These are phyloP conservation scores for Oplegnathus fasciatus DNA, from an alignment of 2,113 vertebrate genomes.

Conservation along the genomic window DNA sequence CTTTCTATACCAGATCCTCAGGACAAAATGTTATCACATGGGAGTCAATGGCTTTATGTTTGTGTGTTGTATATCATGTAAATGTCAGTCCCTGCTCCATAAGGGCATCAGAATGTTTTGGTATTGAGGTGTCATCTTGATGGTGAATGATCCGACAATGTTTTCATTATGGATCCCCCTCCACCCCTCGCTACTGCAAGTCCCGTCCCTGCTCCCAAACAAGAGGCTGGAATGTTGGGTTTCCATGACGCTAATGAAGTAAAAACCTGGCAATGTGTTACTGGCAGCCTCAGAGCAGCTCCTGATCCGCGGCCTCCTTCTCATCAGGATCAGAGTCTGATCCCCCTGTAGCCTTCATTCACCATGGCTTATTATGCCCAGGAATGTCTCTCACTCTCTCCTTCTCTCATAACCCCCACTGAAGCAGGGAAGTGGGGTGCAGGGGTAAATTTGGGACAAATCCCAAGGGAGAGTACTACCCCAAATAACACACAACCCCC, in stretches of 20 bases:
- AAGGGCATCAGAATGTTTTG: constrained; percentile 47
- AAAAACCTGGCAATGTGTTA: constrained; percentile 82
- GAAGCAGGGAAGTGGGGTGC: constrained; percentile 74
- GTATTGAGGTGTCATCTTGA: constrained; percentile 70
- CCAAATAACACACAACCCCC: constrained; percentile 56
- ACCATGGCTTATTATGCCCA: constrained; percentile 78
- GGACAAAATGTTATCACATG: background rate
- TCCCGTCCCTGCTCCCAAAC: constrained; percentile 71
- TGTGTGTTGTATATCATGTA: constrained; percentile 16
- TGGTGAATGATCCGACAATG: constrained; percentile 69
- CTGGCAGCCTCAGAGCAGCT: constrained; percentile 74
- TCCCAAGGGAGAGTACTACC: constrained; percentile 67
- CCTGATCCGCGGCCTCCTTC: constrained; percentile 79
- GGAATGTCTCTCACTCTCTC: constrained; percentile 77
- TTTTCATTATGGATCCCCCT: constrained; percentile 79
- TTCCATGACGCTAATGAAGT: constrained; percentile 86
- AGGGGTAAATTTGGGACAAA: constrained; percentile 80
- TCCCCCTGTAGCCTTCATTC: constrained; percentile 81
- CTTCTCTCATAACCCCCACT: constrained; percentile 74
- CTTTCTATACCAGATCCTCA: background rate
- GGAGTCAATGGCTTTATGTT: background rate
- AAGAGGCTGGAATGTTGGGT: constrained; percentile 84
- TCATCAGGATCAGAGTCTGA: constrained; percentile 79
- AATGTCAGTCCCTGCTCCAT: constrained; percentile 11
- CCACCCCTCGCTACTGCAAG: constrained; percentile 56